Conservation (phyloP, 2,113 vertebrate species). For the Burhinus bistriatus region DNA sequence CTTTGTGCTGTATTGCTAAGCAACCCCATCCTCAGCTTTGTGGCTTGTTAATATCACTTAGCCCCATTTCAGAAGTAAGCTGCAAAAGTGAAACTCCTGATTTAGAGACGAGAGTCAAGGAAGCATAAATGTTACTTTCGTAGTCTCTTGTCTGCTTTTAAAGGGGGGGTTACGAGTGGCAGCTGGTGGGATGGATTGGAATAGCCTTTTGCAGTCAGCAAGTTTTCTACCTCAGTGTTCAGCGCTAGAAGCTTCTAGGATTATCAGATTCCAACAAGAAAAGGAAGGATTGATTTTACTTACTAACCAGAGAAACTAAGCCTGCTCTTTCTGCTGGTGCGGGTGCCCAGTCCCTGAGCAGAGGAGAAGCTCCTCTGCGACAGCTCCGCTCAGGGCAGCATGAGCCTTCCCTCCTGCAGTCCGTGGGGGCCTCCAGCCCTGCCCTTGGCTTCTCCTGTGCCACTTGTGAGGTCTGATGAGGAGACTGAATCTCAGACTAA, state of each 20-base stretch:
- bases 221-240: background rate
- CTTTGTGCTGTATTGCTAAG: constrained; percentile 61
- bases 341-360: background rate
- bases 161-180: background rate
- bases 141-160: background rate
- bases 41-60: background rate
- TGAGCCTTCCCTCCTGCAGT: background rate
- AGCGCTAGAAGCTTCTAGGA: background rate
- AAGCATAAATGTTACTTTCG: background rate
- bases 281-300: background rate
- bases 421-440: background rate
- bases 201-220: background rate
- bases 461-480: background rate
- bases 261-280: background rate
- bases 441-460: background rate
- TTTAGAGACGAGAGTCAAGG: background rate
- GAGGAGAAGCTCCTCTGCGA: background rate
- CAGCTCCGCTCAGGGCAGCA: background rate
- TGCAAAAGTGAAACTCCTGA: background rate
- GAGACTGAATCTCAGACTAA: background rate
- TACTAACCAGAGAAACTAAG: background rate
- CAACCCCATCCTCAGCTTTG: constrained; percentile 52
- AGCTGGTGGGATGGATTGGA: background rate
- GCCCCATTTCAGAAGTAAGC: background rate
- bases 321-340: background rate